Conservation (phyloP, 1,140 invertebrate genomes). For the Mizuhopecten yessoensis region DNA sequence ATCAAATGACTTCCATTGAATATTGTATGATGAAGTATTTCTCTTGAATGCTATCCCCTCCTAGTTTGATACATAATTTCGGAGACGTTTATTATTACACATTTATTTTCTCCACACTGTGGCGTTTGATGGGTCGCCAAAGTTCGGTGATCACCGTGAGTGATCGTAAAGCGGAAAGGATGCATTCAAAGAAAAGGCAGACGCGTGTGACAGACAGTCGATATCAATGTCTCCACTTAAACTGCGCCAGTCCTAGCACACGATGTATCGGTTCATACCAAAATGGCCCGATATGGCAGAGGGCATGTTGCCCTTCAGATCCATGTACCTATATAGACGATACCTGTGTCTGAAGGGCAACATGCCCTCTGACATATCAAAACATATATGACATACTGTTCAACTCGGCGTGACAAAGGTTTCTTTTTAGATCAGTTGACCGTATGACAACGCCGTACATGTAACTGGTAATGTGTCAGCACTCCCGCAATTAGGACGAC, state of each 20-base stretch:
- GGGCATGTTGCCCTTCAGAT: background rate
- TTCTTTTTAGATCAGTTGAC: background rate
- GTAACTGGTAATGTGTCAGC: background rate
- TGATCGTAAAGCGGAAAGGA: slow-evolving; percentile 21
- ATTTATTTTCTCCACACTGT: slow-evolving; percentile 17
- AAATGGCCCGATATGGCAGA: background rate
- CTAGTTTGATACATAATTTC: slow-evolving; percentile 35
- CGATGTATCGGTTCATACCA: slow-evolving; percentile 13
- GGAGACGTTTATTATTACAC: slow-evolving; percentile 24
- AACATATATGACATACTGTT: too few relatives aligned
- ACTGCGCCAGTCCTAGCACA: too few relatives aligned
- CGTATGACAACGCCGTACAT: background rate
- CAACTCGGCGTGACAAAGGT: background rate
- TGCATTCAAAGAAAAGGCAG: background rate
- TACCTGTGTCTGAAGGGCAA: too few relatives aligned
- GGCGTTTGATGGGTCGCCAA: slow-evolving; percentile 10
- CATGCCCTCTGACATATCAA: too few relatives aligned
- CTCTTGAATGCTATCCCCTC: background rate
- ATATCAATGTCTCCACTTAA: background rate
- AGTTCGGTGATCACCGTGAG: slow-evolving; percentile 13
- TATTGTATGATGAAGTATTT: slow-evolving; percentile 27
- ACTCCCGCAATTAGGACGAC: background rate
- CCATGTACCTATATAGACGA: background rate
- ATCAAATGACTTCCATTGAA: slow-evolving; percentile 17
- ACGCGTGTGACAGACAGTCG: background rate